These are phyloP conservation scores for Alcis repandata DNA, from an alignment of 2,888 invertebrate genomes.

Conservation along the genomic window DNA sequence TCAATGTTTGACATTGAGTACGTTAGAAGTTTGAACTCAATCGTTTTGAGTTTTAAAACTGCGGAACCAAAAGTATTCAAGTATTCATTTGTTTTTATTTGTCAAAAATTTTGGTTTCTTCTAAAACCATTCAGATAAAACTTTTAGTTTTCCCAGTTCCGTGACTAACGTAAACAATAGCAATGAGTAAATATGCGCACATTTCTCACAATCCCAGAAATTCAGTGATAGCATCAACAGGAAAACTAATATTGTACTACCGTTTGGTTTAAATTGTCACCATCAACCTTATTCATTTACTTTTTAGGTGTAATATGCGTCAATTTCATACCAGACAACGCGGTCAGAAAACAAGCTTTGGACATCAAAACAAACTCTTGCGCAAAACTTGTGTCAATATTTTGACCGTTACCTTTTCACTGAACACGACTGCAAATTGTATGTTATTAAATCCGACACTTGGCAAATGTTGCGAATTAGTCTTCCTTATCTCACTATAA, in stretches of 20 bases:
- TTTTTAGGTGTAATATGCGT: slow-evolving; percentile 43
- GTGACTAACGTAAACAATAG: not conserved
- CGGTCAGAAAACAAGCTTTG: slow-evolving; percentile 26
- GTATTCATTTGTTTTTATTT: not conserved
- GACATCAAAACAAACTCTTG: slow-evolving; percentile 30
- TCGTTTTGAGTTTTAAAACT: no score
- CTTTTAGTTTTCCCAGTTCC: not conserved
- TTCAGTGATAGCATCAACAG: slow-evolving; percentile 19
- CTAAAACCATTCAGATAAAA: not conserved
- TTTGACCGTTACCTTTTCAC: slow-evolving; percentile 40
- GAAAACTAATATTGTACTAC: slow-evolving; percentile 26
- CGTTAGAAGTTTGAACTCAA: no score
- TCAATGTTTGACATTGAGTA: no score
- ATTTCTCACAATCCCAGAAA: slow-evolving; percentile 10
- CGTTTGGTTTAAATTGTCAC: slow-evolving; percentile 9
- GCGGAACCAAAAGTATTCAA: no score
- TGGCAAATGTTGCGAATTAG: slow-evolving; percentile 26
- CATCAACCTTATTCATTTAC: slow-evolving; percentile 34
- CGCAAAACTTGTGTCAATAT: slow-evolving; percentile 47
- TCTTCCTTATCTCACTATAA: slow-evolving; percentile 29
- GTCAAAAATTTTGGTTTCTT: no score
- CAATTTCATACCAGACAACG: slow-evolving; percentile 29
- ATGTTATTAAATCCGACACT: slow-evolving; percentile 20
- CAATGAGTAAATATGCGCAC: not conserved
- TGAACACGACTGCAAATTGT: slow-evolving; percentile 18